These are phyloP conservation scores for Patiria miniata DNA, from an alignment of 35 echinoderm and acorn worm species.

Conservation along the genomic window DNA sequence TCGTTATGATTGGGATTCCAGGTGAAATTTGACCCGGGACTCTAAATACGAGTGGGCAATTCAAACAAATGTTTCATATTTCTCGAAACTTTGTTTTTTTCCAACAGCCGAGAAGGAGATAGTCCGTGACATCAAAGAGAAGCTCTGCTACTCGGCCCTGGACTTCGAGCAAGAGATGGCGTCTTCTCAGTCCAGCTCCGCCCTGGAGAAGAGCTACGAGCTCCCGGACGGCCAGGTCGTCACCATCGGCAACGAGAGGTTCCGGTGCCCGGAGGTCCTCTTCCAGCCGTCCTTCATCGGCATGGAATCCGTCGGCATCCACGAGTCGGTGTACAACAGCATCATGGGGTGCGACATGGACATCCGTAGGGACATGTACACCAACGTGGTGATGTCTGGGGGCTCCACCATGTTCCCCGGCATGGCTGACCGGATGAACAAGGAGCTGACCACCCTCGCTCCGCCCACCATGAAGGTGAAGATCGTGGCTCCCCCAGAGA, in stretches of 20 bases:
- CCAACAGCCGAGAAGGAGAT: slow-evolving; percentile 82
- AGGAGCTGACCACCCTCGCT: slow-evolving; percentile 36
- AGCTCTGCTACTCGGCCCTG: slow-evolving; percentile 70
- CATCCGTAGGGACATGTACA: slow-evolving; percentile 69
- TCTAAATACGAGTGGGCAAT: no score
- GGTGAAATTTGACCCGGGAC: no score
- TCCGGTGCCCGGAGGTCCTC: slow-evolving; percentile 61
- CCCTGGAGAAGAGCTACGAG: slow-evolving; percentile 81
- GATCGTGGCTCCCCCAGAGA: slow-evolving; percentile 41
- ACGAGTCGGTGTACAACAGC: slow-evolving; percentile 80
- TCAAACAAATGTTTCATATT: no score
- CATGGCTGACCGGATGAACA: slow-evolving; percentile 36
- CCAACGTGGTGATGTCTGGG: slow-evolving; percentile 60
- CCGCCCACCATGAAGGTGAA: slow-evolving; percentile 46
- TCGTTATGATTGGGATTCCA: no score
- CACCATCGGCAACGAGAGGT: slow-evolving; percentile 56
- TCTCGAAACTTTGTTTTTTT: no score
- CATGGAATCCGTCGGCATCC: slow-evolving; percentile 78
- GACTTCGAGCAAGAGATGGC: slow-evolving; percentile 83
- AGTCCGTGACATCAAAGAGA: slow-evolving; percentile 86
- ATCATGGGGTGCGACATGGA: slow-evolving; percentile 76
- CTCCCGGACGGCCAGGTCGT: no score
- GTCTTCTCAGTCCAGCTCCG: slow-evolving; percentile 39
- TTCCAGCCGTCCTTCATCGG: no score
- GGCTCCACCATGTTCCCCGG: slow-evolving; percentile 57